Evolutionary conservation across 2,888 invertebrate species (phyloP), one percentile per base, ranked within the genome.

Genomic region (Chesias legatella): DNA sequence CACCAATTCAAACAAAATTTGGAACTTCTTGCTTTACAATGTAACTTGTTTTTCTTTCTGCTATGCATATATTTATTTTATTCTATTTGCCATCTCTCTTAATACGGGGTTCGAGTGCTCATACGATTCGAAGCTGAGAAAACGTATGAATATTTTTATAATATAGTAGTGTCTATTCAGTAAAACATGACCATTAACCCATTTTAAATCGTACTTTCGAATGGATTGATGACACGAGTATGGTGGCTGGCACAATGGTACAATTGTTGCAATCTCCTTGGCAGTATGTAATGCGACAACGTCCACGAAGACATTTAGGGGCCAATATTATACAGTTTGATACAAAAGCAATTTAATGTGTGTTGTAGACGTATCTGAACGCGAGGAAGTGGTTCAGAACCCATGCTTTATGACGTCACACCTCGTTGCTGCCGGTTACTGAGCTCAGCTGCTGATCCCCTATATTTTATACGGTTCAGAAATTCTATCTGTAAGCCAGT

Each of bases 151-250:
- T 66, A 64, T 67, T 68, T 67, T 67, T 6, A 21, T 29, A 29
- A 70, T 75, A 67, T 60, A 62, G 56, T 54, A 63, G 63, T 67
- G 66, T 67, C 64, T 70, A 64, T 72, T 75, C 64, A 60, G 66
- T 68, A 73, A 77, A 78, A 74, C 70, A 67, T 52, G 57, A 59
- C 63, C 73, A 70, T 79, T 82, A 80, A 75, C 82, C 82, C 73
- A 83, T 77, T 81, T 80, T 78, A 77, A 77, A 82, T 80, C 68
- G 75, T 68, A 75, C 71, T 80, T 79, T 73, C 67, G 65, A 71
- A 79, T 66, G 71, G 70, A 74, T 68, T 67, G 70, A 73, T 79
- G 79, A 78, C 73, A 72, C 64, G 69, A 73, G 64, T 56, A 62
- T 59, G 60, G 63, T 72, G 67, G 68, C 76, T 74, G 78, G 76